These are phyloP conservation scores for Typhlomys cinereus DNA, from an alignment of 2,113 vertebrate species.

Conservation along the genomic window DNA sequence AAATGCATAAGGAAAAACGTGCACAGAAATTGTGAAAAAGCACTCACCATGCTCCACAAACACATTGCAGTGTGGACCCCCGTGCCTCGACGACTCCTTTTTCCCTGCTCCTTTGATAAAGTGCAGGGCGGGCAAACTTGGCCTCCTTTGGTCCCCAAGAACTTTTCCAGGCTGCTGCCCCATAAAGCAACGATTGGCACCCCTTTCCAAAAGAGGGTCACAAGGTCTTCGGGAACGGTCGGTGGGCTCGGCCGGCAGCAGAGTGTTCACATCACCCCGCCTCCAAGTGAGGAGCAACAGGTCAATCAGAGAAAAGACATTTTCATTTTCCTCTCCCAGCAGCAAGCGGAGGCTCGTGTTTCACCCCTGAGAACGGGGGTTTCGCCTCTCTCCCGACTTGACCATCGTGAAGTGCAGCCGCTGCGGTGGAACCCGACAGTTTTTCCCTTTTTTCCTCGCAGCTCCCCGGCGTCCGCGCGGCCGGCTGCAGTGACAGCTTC, in stretches of 20 bases:
- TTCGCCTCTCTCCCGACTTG: background rate
- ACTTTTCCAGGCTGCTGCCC: slow-evolving; percentile 99
- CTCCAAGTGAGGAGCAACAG: slow-evolving; percentile 43
- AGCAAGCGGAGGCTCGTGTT: slow-evolving; percentile 11
- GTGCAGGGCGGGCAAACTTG: slow-evolving; percentile 95
- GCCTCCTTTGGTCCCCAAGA: slow-evolving; percentile 97
- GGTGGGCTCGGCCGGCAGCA: slow-evolving; percentile 21
- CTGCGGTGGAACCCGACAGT: background rate
- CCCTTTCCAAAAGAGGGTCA: slow-evolving; percentile 83
- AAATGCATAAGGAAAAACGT: background rate
- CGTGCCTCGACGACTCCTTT: slow-evolving; percentile 93
- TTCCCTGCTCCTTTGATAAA: slow-evolving; percentile 94
- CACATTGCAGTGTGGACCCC: slow-evolving; percentile 92
- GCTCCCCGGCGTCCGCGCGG: background rate
- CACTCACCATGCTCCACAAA: slow-evolving; percentile 97
- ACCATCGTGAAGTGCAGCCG: background rate
- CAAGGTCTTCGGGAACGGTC: slow-evolving; percentile 67
- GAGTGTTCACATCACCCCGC: background rate
- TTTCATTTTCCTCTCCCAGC: background rate
- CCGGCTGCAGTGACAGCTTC: background rate
- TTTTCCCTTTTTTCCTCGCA: slow-evolving; percentile 14
- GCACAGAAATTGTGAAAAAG: background rate
- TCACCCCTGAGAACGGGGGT: slow-evolving; percentile 24
- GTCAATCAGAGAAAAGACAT: background rate
- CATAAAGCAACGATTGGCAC: slow-evolving; percentile 92